Evolutionary conservation across 1,140 invertebrate species (phyloP).

Genomic region (Olivierus martensii): DNA sequence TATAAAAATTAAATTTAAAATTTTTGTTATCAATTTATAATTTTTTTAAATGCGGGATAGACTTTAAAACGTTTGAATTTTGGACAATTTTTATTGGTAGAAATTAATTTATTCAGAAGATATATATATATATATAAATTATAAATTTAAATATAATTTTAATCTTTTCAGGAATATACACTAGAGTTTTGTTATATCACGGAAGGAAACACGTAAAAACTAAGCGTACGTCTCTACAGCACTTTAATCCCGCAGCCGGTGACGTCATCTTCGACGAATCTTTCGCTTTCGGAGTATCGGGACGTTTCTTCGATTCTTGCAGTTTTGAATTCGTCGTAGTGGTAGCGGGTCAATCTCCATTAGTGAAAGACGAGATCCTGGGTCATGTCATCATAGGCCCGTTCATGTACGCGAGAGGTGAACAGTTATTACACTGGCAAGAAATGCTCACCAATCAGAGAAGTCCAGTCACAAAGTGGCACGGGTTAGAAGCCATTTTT

Average conservation of each 20-base stretch:
- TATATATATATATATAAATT: too few relatives aligned
- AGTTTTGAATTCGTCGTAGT: slow-evolving; percentile 24
- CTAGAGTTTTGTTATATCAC: slow-evolving; percentile 25
- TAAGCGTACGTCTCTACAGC: slow-evolving; percentile 24
- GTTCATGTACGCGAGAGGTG: slow-evolving; percentile 30
- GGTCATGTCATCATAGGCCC: slow-evolving; percentile 24
- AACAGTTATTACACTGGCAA: slow-evolving; percentile 31
- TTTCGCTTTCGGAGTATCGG: slow-evolving; percentile 26
- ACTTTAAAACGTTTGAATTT: too few relatives aligned
- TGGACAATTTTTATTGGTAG: too few relatives aligned
- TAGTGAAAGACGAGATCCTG: not conserved
- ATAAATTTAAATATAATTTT: too few relatives aligned
- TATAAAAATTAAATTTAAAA: too few relatives aligned
- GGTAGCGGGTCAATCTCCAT: not conserved
- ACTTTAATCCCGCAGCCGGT: slow-evolving; percentile 1
- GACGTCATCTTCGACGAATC: slow-evolving; percentile 28
- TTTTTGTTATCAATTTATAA: too few relatives aligned
- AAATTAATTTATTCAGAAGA: too few relatives aligned
- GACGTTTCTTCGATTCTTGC: slow-evolving; percentile 26
- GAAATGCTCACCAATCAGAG: slow-evolving; percentile 45
- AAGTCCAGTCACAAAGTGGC: slow-evolving; percentile 52
- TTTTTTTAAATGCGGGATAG: too few relatives aligned
- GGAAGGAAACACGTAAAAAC: slow-evolving; percentile 27
- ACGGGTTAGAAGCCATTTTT: slow-evolving; percentile 22
- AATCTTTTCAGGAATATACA: slow-evolving; percentile 24